Percentiles rank a stretch among this genome's conserved stretches.
These are phyloP conservation scores for Vireo griseus DNA, from an alignment of 2,797 vertebrate genomes.

Conservation along the genomic window DNA sequence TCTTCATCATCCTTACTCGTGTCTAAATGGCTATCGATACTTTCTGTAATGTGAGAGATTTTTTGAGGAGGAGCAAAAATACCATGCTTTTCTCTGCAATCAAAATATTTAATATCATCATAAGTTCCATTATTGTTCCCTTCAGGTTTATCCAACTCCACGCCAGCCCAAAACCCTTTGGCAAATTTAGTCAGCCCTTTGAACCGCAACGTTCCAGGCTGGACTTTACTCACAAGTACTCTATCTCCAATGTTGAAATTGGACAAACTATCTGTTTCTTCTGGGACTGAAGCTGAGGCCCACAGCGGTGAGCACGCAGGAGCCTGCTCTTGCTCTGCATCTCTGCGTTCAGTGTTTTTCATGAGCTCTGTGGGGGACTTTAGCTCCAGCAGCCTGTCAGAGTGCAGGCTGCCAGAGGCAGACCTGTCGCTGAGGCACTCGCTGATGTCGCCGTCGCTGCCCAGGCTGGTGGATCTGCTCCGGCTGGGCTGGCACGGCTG, in stretches of 20 bases:
- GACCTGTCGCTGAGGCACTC: conserved; percentile 82
- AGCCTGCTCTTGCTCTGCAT: conserved; percentile 55
- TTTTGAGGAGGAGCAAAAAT: conserved; percentile 95
- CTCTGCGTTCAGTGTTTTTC: conserved; percentile 67
- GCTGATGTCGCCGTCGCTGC: conserved; percentile 83
- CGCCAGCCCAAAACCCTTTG: conserved; percentile 94
- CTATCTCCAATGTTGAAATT: conserved; percentile 86
- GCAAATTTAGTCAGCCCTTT: conserved; percentile 92
- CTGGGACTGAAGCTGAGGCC: neutral
- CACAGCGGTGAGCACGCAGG: conserved; percentile 39
- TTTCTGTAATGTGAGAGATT: conserved; percentile 83
- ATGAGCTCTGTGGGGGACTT: conserved; percentile 68
- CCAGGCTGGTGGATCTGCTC: conserved; percentile 58
- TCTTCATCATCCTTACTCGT: conserved; percentile 82
- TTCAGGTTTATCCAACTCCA: conserved; percentile 92
- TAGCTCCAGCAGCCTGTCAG: conserved; percentile 77
- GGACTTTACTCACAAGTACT: conserved; percentile 89
- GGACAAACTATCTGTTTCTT: conserved; percentile 76
- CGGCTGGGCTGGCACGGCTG: conserved; percentile 3
- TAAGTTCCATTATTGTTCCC: conserved; percentile 94
- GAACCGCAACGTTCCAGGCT: conserved; percentile 91
- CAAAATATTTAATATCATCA: conserved; percentile 85
- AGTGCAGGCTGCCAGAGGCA: conserved; percentile 67
- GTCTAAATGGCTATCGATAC: conserved; percentile 70
- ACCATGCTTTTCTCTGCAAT: conserved; percentile 85